Evolutionary conservation across 2,888 invertebrate species (phyloP), one percentile per base, ranked within the genome.

Genomic region (Anticlea derivata): DNA sequence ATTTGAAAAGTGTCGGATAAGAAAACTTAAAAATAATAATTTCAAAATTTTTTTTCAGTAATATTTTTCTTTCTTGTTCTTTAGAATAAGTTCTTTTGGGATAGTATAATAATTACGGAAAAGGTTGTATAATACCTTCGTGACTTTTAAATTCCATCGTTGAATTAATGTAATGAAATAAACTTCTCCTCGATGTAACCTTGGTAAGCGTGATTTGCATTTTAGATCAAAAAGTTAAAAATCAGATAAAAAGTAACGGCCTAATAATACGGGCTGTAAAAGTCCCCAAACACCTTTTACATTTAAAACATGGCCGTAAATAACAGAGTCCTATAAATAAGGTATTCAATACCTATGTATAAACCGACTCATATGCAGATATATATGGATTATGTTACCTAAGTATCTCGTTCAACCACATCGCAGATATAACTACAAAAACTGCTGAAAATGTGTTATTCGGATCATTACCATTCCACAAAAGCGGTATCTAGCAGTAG

Each of bases 201-300:
- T 56, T 49, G 59, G 46, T 48, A 54, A 65, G 65, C 66, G 68
- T 74, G 65, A 78, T 79, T 78, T 76, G 66, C 71, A 78, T 78
- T 74, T 68, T 65, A 64, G 68, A 78, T 77, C 75, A 45, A 41
- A 57, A 52, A 47, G 47, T 47, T 43, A 41, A 52, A 52, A 52
- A 44, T 41, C 47, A 29, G 52, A 52, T 52, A 48, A 47, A 45
- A 52, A 44, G 47, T 48, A 52, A 52, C 29, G 38, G 43, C 52
- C 52, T 52, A 31, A 52, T 52, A 52, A 52, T 44, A 48, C 43
- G 20, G 41, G 33, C 31, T 38, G 47, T 52, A 48, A 52, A 47
- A 52, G 37, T 43, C 47, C 38, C 52, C 52, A 38, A 47, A 48
- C 47, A 43, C 43, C 52, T 48, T 48, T 46, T 46, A 51, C 46